Base-by-base conservation (phyloP, 2,888 invertebrate species). In the Onchidella celtica region DNA sequence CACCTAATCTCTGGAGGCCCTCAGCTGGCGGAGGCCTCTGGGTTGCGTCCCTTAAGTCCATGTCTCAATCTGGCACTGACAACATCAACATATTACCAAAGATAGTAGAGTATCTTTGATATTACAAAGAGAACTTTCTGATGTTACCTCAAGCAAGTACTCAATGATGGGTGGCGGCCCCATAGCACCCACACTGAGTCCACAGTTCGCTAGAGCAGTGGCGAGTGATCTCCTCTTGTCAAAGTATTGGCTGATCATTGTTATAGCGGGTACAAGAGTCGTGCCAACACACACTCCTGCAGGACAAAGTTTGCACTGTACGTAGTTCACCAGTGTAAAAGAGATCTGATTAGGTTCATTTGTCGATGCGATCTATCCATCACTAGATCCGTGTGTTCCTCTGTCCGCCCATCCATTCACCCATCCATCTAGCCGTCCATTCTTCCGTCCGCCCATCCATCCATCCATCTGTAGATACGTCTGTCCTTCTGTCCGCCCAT, bases 221-320 rank as follows among this genome's bases (percentile, higher is more conserved):
- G 70, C 70, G 3, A 70, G n/a, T 11, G 70, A 70, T 11, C 47
- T 11, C 14, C 70, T 24, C 40, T 32, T 36, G 40, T 38, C 40
- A 24, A 70, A 70, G 24, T 70, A 70, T 11, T 70, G 70, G 24
- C 70, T 36, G 38, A 70, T 70, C 70, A 70, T 36, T 3, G 40
- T 9, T 11, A 70, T 70, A 3, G 40, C 3, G 14, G 70, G 40
- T 3, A 70, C 70, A 21, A 40, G 17, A 24, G 38, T 17, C 27
- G 24, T 32, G 3, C 70, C 70, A 6, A 24, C 17, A 40, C 40
- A 70, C 11, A 70, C 3, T 29, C 70, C 70, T 70, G 70, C 29
- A 66, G 27, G n/a, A 17, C 17, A 17, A 55, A 55, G n/a, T n/a
- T n/a, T n/a, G n/a, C n/a, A n/a, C n/a, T n/a, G n/a, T n/a, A n/a